phyloP scores from a whole-genome alignment of 1,140 invertebrate species.

The Xylocopa sonorina region DNA sequence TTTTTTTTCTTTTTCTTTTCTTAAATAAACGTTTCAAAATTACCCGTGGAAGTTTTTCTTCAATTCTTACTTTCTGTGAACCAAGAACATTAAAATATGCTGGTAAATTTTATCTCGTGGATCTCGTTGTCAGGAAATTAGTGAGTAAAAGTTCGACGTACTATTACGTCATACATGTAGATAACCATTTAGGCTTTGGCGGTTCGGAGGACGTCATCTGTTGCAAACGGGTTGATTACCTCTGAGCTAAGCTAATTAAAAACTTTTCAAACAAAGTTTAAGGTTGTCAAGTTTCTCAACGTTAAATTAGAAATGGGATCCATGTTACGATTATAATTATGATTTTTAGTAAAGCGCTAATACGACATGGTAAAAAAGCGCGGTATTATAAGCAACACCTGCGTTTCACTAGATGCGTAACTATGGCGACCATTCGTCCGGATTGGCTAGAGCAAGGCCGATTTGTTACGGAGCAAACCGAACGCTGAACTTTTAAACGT shows the following conservation, averaged over 20 bases:
- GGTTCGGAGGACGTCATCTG: too few species aligned
- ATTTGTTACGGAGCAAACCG: constrained; percentile 23
- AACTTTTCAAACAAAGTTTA: not conserved
- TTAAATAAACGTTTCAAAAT: constrained; percentile 16
- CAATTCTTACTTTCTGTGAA: not conserved
- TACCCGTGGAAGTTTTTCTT: not conserved
- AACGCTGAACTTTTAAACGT: constrained; percentile 46
- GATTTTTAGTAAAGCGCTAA: not conserved
- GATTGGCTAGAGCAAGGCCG: constrained; percentile 38
- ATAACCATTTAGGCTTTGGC: too few species aligned
- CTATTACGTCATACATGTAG: too few species aligned
- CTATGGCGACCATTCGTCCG: not conserved
- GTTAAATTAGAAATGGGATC: too few species aligned
- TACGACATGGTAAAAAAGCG: not conserved
- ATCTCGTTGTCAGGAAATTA: too few species aligned
- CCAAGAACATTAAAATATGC: too few species aligned
- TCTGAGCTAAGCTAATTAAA: too few species aligned
- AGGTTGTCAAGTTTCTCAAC: too few species aligned
- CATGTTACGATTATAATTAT: not conserved
- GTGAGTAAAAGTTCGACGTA: too few species aligned
- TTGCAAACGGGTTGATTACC: too few species aligned
- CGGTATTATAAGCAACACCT: constrained; percentile 7
- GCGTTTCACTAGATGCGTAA: too few species aligned
- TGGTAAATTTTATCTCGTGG: too few species aligned
- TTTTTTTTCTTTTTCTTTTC: constrained; percentile 15